phyloP scores from a whole-genome alignment of 2,113 vertebrate genomes.

The Symphodus melops region DNA sequence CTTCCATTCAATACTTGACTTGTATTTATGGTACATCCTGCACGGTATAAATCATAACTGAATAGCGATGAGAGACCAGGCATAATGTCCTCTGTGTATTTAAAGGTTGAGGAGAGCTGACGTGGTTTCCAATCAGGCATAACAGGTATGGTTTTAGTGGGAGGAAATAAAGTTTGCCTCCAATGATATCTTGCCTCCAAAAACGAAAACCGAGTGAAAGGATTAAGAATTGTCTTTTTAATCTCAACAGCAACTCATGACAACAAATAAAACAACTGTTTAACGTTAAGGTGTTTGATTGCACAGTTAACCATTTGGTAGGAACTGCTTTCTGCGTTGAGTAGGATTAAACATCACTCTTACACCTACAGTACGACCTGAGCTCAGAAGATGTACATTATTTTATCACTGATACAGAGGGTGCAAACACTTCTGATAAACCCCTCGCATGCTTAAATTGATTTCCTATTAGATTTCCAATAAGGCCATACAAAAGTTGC shows the following conservation, averaged over 20 bases:
- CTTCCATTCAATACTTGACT: constrained; percentile 47
- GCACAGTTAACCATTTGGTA: no score
- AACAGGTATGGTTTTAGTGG: neutral
- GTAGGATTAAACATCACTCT: neutral
- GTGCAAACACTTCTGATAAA: neutral
- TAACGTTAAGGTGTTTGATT: neutral
- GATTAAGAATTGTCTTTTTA: neutral
- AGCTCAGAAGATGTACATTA: neutral
- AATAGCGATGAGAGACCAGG: constrained; percentile 30
- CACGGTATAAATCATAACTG: constrained; percentile 53
- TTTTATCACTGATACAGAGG: neutral
- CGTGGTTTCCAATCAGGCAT: constrained; percentile 32
- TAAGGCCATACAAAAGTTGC: constrained; percentile 22
- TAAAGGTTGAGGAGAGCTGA: constrained; percentile 37
- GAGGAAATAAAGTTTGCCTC: constrained; percentile 25
- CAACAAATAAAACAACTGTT: neutral
- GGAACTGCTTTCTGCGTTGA: neutral
- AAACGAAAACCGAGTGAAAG: neutral
- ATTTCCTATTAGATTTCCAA: no score
- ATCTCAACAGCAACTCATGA: neutral
- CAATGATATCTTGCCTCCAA: constrained; percentile 5
- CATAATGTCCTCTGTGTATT: constrained; percentile 34
- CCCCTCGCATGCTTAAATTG: no score
- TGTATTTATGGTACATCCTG: constrained; percentile 37
- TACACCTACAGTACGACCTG: neutral